Evolutionary conservation across 1,140 invertebrate genomes (phyloP), one percentile per base, ranked within the genome.

Genomic region (Bombus confusus): DNA sequence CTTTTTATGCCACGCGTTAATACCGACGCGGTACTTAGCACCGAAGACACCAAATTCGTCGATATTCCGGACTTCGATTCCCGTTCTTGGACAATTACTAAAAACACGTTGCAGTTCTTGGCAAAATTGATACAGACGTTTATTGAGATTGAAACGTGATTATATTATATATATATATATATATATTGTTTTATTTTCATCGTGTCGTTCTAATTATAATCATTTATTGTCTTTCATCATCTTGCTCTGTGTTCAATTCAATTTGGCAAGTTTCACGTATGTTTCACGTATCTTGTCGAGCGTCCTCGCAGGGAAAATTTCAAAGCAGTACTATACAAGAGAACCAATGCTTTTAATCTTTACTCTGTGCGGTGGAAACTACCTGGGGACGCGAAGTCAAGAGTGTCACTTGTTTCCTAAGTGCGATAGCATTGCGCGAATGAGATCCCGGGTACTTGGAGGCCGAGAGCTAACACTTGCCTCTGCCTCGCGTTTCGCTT

Each of bases 341-440:
- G 41, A n/a, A 39, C 57, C 57, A 41, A 72, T 81, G 37, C 80
- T 73, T 72, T 82, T 52, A 66, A 75, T 82, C n/a, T 34, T 75
- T 2, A 22, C 31, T 13, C 13, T 2, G 41, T 5, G 25, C 41
- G 71, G 31, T 57, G 57, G n/a, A 52, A 62, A 37, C 25, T 66
- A n/a, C 31, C 37, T 25, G 2, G 64, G 31, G 69, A 72, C 62
- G 41, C 37, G 39, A 74, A 85, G 62, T 64, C 5, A 47, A 52
- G 34, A 68, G 81, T 57, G 62, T 83, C 62, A 69, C 62, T 83
- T 69, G 81, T 83, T 83, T 83, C 73, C 10, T 10, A 28, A 52
- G 37, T 15, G 41, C 43, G 34, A 57, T 68, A 34, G 59, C 62
- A 47, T 69, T 68, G 73, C 73, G 43, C 41, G 62, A 69, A 77